Conservation (phyloP, 2,888 invertebrate genomes). For the Drosophila diplacantha region DNA sequence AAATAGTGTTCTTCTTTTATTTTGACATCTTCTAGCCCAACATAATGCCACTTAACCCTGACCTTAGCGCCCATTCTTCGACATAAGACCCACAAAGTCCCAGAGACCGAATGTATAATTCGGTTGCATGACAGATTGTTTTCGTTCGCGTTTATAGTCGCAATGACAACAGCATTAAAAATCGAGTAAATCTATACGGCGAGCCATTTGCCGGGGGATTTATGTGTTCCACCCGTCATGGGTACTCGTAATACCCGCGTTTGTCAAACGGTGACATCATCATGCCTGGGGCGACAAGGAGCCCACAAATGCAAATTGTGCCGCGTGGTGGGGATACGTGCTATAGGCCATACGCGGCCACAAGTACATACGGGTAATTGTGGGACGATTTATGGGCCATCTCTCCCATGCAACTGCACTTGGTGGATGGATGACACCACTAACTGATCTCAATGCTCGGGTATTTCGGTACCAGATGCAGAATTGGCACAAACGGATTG, state of each 20-base stretch:
- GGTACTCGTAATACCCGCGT: conserved; percentile 19
- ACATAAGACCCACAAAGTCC: conserved; percentile 17
- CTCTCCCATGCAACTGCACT: conserved; percentile 49
- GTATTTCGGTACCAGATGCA: conserved; percentile 46
- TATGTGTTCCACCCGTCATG: conserved; percentile 4
- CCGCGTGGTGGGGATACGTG: conserved; percentile 25
- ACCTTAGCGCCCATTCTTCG: conserved; percentile 22
- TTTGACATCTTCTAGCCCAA: not conserved
- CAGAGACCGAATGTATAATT: not conserved
- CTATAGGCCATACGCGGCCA: not conserved
- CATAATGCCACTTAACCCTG: conserved; percentile 19
- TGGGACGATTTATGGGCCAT: conserved; percentile 24
- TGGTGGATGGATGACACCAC: conserved; percentile 44
- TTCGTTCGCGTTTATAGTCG: conserved; percentile 15
- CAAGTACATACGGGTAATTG: conserved; percentile 55
- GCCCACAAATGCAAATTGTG: conserved; percentile 57
- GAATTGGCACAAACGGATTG: conserved; percentile 34
- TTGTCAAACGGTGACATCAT: conserved; percentile 42
- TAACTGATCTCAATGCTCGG: conserved; percentile 62
- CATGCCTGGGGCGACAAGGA: conserved; percentile 34
- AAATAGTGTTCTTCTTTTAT: not conserved
- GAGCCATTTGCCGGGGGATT: conserved; percentile 25
- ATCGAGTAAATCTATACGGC: conserved; percentile 36
- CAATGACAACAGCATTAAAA: conserved; percentile 38
- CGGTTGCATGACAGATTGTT: conserved; percentile 49